Evolutionary conservation across 2,888 invertebrate genomes (phyloP).

Genomic region (Melanargia galathea): DNA sequence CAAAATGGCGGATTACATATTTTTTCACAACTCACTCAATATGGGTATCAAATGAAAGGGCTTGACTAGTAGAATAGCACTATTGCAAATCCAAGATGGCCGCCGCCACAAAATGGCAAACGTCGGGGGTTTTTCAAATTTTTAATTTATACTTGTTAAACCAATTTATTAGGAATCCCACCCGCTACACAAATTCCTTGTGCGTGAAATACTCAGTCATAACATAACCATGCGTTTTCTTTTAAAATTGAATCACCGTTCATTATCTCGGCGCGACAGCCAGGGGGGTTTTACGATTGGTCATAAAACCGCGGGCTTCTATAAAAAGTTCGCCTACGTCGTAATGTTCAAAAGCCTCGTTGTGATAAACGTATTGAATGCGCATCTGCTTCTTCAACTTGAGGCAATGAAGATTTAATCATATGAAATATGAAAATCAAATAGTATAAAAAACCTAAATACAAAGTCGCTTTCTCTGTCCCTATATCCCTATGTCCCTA

Average conservation of each 20-base stretch:
- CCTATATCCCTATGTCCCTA: too few species aligned
- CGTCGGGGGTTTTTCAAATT: too few species aligned
- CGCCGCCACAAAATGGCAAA: too few species aligned
- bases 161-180: too few species aligned
- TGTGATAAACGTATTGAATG: not conserved
- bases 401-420: not conserved
- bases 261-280: conserved; percentile 43
- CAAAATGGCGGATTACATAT: too few species aligned
- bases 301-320: conserved; percentile 39
- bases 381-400: conserved; percentile 15
- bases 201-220: not conserved
- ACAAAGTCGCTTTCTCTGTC: too few species aligned
- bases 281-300: conserved; percentile 47
- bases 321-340: conserved; percentile 25
- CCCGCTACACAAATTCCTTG: too few species aligned
- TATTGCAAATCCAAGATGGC: too few species aligned
- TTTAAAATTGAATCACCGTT: conserved; percentile 43
- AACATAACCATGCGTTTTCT: conserved; percentile 11
- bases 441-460: not conserved
- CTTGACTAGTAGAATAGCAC: too few species aligned
- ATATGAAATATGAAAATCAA: not conserved
- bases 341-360: conserved; percentile 22
- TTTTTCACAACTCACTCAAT: too few species aligned
- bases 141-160: too few species aligned
- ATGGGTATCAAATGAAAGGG: too few species aligned